Base-by-base conservation (phyloP, 64 coral and sea anemone genomes). In the Dendrophyllia cribrosa region DNA sequence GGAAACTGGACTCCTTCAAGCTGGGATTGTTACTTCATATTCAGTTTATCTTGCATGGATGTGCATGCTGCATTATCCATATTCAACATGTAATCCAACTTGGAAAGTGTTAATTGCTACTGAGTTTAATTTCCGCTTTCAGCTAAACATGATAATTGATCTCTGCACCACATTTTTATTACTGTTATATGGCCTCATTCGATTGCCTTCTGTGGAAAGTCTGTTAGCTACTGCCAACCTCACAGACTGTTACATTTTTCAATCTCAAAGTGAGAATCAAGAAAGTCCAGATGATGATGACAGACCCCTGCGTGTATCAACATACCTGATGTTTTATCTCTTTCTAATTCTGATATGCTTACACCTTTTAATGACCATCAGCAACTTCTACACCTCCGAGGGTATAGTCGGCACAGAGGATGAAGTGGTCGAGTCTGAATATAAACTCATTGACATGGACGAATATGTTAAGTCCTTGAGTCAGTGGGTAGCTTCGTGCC, bases 111-210 rank as follows among this genome's bases (percentile, higher is more conserved):
- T 95, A 77, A n/a, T 90, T 24, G 82, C 84, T 34, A 90, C 82
- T 51, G 88, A 98, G 51, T 66, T 95, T 25, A 87, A 65, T 87
- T 89, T 98, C 43, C 77, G 75, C 59, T 20, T 98, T 78, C 87
- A 98, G 75, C 79, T 86, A 22, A 83, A 88, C 47, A 98, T 98
- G 96, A 52, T 98, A 68, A 65, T 98, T 59, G 96, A 98, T 88
- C 67, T 95, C 4, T 53, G 19, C 4, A 67, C 95, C 4, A 89
- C 95, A 83, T 98, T 90, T 66, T 16, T 87, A 11, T 9, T 98
- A 13, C 55, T 95, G 3, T 64, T 92, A 21, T 98, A 98, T 74
- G 78, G 89, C 3, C 77, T 98, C 70, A 10, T 95, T 21, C 59
- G 79, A 68, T 93, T 95, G 11, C 66, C 74, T 16, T 85, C 75